These are phyloP conservation scores for Microtus ochrogaster DNA, from an alignment of 2,113 vertebrate genomes.

Conservation along the genomic window DNA sequence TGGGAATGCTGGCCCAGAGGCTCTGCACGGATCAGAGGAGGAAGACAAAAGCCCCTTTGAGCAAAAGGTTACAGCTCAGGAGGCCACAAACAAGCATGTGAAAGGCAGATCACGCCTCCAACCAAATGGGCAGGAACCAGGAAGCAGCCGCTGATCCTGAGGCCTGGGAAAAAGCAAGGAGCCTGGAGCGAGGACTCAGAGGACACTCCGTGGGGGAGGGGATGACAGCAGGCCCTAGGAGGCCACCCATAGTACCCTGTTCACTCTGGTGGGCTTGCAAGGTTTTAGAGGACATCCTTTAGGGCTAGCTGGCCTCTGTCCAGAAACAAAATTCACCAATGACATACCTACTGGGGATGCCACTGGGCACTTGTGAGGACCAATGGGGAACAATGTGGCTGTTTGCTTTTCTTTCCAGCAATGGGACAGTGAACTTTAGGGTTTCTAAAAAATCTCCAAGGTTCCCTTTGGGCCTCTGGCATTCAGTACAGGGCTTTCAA, in stretches of 20 bases:
- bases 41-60: slow-evolving; percentile 70
- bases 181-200: background rate
- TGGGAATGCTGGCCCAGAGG: background rate
- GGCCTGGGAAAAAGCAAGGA: background rate
- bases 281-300: background rate
- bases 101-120: background rate
- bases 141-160: slow-evolving; percentile 13
- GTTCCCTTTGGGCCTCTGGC: accelerated
- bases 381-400: accelerated
- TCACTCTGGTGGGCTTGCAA: background rate
- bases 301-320: background rate
- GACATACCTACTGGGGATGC: accelerated
- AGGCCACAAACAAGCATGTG: background rate
- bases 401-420: accelerated
- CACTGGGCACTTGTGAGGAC: background rate
- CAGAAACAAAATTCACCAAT: background rate
- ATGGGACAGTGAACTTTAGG: background rate
- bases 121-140: slow-evolving; percentile 40
- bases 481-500: background rate
- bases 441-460: background rate
- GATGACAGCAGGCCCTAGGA: background rate
- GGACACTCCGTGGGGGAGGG: accelerated
- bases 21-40: slow-evolving; percentile 57
- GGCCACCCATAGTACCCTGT: background rate
- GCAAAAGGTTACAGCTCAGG: background rate